Conservation (phyloP, 1,140 invertebrate genomes). For the Scaptodrosophila lebanonensis region DNA sequence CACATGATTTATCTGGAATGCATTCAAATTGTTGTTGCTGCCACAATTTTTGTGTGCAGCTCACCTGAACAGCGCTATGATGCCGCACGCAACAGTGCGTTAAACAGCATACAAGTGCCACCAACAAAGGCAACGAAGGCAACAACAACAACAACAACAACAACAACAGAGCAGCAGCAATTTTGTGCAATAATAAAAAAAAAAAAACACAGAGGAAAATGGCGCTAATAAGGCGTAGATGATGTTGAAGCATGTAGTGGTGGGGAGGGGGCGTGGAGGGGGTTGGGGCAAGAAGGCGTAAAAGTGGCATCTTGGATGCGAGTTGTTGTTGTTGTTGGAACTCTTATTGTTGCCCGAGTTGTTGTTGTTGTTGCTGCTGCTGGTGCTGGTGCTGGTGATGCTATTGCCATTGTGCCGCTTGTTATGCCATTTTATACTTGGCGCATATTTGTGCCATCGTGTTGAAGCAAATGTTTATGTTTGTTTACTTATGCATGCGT, state of each 20-base stretch:
- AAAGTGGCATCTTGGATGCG: conserved; percentile 1
- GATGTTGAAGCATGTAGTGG: conserved; percentile 29
- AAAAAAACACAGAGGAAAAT: conserved; percentile 35
- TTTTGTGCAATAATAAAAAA: conserved; percentile 12
- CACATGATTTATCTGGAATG: conserved; percentile 20
- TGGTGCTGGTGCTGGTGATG: conserved; percentile 23
- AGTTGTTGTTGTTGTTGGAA: conserved; percentile 11
- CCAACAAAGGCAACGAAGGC: no score
- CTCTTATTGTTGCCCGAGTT: no score
- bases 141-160: conserved; percentile 7
- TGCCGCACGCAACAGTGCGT: conserved; percentile 33
- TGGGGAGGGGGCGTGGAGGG: not conserved
- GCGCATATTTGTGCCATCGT: conserved; percentile 20
- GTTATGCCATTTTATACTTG: conserved; percentile 71
- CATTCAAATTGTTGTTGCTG: no score
- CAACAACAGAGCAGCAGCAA: conserved; percentile 9
- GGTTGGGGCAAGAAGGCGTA: not conserved
- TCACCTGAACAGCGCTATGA: conserved; percentile 25
- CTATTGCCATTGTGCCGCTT: conserved; percentile 56
- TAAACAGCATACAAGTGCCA: conserved; percentile 40
- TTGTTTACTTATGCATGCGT: conserved; percentile 73
- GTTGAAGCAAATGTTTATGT: conserved; percentile 71
- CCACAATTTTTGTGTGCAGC: not conserved
- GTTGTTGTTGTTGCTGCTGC: not conserved
- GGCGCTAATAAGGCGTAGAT: conserved; percentile 62